phyloP scores from a whole-genome alignment of 1,140 invertebrate genomes.

The Drosophila seguyi region DNA sequence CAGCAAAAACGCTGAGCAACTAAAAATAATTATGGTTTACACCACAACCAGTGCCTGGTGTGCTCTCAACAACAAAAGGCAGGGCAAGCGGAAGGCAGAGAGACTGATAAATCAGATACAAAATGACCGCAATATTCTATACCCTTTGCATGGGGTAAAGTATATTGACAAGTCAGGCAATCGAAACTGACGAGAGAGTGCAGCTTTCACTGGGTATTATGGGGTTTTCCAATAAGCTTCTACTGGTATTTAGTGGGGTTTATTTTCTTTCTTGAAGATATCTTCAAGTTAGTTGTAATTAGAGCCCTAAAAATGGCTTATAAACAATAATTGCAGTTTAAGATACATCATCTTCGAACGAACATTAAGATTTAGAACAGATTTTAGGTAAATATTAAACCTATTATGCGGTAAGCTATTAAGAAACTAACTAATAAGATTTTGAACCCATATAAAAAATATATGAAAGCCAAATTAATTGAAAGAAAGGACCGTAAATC shows the following conservation, averaged over 20 bases:
- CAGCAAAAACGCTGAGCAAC: constrained; percentile 81
- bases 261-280: neutral
- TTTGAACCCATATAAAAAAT: neutral
- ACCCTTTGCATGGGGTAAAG: neutral
- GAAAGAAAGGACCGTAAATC: neutral
- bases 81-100: neutral
- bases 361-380: neutral
- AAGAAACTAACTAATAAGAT: neutral
- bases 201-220: neutral
- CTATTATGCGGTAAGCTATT: neutral
- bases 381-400: neutral
- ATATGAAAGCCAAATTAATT: neutral
- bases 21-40: constrained; percentile 80
- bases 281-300: neutral
- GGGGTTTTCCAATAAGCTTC: neutral
- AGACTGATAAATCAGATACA: constrained; percentile 22
- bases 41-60: constrained; percentile 29
- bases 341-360: neutral
- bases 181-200: neutral
- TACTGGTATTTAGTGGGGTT: neutral
- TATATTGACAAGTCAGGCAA: neutral
- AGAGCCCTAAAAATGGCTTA: neutral
- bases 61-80: constrained; percentile 12
- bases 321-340: neutral
- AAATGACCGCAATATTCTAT: constrained; percentile 34